Evolutionary conservation across 2,113 vertebrate species (phyloP).

Genomic region (Sialia sialis): DNA sequence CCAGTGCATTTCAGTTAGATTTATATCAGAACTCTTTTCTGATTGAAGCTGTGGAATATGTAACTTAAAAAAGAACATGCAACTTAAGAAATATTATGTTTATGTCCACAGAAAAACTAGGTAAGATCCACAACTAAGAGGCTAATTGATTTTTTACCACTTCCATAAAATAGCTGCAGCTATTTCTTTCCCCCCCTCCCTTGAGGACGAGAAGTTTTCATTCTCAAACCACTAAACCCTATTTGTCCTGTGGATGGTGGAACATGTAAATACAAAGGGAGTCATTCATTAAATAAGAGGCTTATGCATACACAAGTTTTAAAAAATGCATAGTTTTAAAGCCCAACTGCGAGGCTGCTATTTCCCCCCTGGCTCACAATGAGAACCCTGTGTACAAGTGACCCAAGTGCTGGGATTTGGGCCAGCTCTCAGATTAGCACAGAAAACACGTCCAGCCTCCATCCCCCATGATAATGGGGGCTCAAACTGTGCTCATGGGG

Average conservation of each 20-base stretch:
- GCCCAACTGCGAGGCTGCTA: slow-evolving; percentile 72
- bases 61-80: neutral
- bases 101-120: neutral
- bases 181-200: neutral
- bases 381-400: slow-evolving; percentile 78
- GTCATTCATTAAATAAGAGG: slow-evolving; percentile 81
- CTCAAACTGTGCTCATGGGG: slow-evolving; percentile 20
- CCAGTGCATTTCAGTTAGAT: neutral
- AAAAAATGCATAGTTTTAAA: slow-evolving; percentile 76
- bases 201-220: slow-evolving; percentile 73
- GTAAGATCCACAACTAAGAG: slow-evolving; percentile 7
- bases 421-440: slow-evolving; percentile 80
- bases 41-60: neutral
- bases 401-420: slow-evolving; percentile 75
- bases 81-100: neutral
- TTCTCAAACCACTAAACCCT: slow-evolving; percentile 75
- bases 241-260: slow-evolving; percentile 76
- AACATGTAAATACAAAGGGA: slow-evolving; percentile 80
- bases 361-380: slow-evolving; percentile 74
- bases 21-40: neutral
- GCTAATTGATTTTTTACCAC: slow-evolving; percentile 35
- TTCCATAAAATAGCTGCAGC: slow-evolving; percentile 54
- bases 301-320: slow-evolving; percentile 81
- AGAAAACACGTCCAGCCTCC: slow-evolving; percentile 72
- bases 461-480: slow-evolving; percentile 46